A percentile compares a stretch with the other conserved stretches of the same genome.
Evolutionary conservation across 2,797 vertebrate species (phyloP).

Genomic region (Austrolebias charrua): DNA sequence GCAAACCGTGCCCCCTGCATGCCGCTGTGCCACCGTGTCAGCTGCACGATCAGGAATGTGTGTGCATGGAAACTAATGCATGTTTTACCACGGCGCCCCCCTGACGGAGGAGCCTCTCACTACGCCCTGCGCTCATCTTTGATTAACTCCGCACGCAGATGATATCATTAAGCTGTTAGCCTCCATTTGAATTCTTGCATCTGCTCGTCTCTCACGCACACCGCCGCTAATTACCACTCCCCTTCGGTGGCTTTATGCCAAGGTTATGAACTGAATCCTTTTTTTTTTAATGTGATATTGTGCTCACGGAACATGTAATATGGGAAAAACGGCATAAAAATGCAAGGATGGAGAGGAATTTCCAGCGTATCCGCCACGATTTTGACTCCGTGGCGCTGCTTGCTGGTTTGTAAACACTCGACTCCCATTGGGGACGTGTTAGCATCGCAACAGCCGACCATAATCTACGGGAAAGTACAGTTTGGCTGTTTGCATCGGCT

Average conservation of each 20-base stretch:
- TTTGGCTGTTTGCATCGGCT: constrained; percentile 36
- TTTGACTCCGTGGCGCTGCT: constrained; percentile 30
- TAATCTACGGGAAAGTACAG: constrained; percentile 49
- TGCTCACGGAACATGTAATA: constrained; percentile 64
- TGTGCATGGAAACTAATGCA: constrained; percentile 65
- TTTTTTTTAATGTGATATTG: constrained; percentile 46
- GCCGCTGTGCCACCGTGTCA: constrained; percentile 49
- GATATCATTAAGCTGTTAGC: constrained; percentile 61
- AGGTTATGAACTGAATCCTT: constrained; percentile 39
- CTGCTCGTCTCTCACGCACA: constrained; percentile 57
- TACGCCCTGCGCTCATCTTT: constrained; percentile 56
- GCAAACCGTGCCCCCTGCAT: constrained; percentile 53
- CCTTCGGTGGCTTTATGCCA: constrained; percentile 51
- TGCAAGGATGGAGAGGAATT: constrained; percentile 54
- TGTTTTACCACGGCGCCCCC: constrained; percentile 51
- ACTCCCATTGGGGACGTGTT: constrained; percentile 45
- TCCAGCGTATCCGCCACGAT: constrained; percentile 12
- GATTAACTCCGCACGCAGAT: constrained; percentile 66
- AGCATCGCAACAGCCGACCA: constrained; percentile 42
- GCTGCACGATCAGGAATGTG: constrained; percentile 39
- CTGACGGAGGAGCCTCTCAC: constrained; percentile 54
- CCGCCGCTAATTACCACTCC: constrained; percentile 59
- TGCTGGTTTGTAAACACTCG: constrained; percentile 35
- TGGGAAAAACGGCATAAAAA: constrained; percentile 75
- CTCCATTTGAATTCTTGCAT: constrained; percentile 62